Conservation (phyloP, 2,113 vertebrate species). For the Myiopsitta monachus region DNA sequence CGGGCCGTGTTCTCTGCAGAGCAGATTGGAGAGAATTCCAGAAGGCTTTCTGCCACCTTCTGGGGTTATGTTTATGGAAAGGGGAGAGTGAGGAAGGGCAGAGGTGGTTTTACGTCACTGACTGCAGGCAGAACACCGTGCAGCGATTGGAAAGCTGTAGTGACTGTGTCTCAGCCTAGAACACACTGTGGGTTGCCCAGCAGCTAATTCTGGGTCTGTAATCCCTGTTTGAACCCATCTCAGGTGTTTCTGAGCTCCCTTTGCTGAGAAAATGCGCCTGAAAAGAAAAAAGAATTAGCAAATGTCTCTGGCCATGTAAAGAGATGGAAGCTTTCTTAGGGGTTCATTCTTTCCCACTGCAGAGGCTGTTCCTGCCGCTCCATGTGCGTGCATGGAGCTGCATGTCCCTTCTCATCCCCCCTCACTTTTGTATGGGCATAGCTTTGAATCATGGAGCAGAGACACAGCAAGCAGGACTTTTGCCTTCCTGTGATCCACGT, state of each 20-base stretch:
- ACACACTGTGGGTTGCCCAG: neutral
- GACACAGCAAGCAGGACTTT: neutral
- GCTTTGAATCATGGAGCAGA: neutral
- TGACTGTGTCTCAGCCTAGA: neutral
- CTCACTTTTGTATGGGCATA: neutral
- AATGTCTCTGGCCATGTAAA: neutral
- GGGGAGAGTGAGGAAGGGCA: neutral
- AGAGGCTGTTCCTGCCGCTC: neutral
- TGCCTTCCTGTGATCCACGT: neutral
- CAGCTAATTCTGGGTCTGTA: neutral
- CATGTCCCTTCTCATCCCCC: neutral
- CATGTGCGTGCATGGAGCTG: neutral
- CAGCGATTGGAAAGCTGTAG: neutral
- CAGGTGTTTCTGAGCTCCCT: neutral
- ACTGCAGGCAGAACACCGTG: neutral
- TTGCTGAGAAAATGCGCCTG: neutral
- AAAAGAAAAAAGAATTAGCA: neutral
- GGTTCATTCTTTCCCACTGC: neutral
- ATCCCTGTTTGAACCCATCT: neutral
- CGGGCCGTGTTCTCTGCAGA: rapidly evolving
- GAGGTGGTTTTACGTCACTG: neutral
- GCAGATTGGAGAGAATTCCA: neutral
- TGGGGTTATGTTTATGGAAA: neutral
- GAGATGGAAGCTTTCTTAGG: neutral
- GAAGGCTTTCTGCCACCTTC: neutral